phyloP scores from a whole-genome alignment of 2,888 invertebrate species.

The Caenorhabditis sinica region DNA sequence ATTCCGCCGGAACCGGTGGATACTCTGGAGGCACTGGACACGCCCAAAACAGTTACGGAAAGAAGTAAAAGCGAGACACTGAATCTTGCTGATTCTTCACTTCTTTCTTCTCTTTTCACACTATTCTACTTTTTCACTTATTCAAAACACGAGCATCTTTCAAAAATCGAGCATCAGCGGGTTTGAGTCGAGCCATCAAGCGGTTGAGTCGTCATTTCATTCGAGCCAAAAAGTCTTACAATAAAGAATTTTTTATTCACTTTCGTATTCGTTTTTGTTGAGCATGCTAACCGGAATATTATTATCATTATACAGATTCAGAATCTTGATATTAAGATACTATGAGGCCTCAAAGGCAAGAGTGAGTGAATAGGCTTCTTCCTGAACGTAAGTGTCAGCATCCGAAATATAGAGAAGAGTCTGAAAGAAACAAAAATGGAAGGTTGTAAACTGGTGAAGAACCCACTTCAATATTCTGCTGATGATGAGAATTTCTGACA shows the following conservation, averaged over 20 bases:
- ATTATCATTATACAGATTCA: slow-evolving; percentile 8
- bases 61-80: slow-evolving; percentile 64
- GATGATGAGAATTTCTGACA: slow-evolving; percentile 62
- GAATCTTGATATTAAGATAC: not conserved
- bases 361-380: slow-evolving; percentile 66
- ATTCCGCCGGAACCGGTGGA: slow-evolving; percentile 77
- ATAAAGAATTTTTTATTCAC: slow-evolving; percentile 47
- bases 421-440: not conserved
- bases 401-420: slow-evolving; percentile 66
- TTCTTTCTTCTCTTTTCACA: slow-evolving; percentile 42
- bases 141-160: slow-evolving; percentile 44
- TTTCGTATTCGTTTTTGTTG: not conserved
- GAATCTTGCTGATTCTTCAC: slow-evolving; percentile 20
- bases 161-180: slow-evolving; percentile 64
- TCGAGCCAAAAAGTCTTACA: slow-evolving; percentile 53
- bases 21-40: slow-evolving; percentile 76
- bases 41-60: slow-evolving; percentile 73
- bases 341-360: slow-evolving; percentile 55
- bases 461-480: slow-evolving; percentile 62
- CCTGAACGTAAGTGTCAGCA: slow-evolving; percentile 62
- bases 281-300: slow-evolving; percentile 9
- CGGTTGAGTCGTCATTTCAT: slow-evolving; percentile 65
- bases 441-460: too few species aligned
- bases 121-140: slow-evolving; percentile 19
- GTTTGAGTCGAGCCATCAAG: slow-evolving; percentile 66